A percentile compares a stretch with the other conserved stretches of the same genome.
Evolutionary conservation across 2,113 vertebrate species (phyloP).

Genomic region (Chaetura pelagica): DNA sequence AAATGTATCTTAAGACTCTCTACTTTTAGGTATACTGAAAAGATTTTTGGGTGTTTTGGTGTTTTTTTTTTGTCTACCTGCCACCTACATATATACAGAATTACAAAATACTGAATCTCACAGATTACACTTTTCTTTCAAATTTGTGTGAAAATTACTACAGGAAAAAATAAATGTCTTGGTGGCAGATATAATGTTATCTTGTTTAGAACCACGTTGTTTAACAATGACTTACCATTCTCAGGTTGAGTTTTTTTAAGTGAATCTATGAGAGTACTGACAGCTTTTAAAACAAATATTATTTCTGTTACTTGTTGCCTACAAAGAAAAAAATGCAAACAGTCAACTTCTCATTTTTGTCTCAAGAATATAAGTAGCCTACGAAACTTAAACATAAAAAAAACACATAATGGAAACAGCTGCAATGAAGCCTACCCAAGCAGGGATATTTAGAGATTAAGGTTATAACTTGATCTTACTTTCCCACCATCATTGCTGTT

Average conservation of each 20-base stretch:
- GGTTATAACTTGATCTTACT: not conserved
- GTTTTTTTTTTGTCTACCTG: not conserved
- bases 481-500: not conserved
- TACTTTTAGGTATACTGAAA: not conserved
- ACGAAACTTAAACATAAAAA: not conserved
- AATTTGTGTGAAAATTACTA: not conserved
- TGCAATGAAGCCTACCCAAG: not conserved
- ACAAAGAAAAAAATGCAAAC: conserved; percentile 50
- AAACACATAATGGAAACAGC: not conserved
- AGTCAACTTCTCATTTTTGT: conserved; percentile 16
- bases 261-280: conserved; percentile 99
- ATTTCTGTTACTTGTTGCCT: conserved; percentile 99
- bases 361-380: not conserved
- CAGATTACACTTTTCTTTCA: not conserved
- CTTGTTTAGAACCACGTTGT: not conserved
- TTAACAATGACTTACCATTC: conserved; percentile 88
- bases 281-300: conserved; percentile 98
- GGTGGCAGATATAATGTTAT: not conserved
- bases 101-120: not conserved
- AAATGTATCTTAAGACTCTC: not conserved
- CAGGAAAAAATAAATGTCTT: not conserved
- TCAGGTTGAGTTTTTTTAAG: conserved; percentile 99
- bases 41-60: not conserved
- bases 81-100: not conserved
- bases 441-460: not conserved